phyloP scores from a whole-genome alignment of 2,888 invertebrate species.

The Sphaerophoria taeniata region DNA sequence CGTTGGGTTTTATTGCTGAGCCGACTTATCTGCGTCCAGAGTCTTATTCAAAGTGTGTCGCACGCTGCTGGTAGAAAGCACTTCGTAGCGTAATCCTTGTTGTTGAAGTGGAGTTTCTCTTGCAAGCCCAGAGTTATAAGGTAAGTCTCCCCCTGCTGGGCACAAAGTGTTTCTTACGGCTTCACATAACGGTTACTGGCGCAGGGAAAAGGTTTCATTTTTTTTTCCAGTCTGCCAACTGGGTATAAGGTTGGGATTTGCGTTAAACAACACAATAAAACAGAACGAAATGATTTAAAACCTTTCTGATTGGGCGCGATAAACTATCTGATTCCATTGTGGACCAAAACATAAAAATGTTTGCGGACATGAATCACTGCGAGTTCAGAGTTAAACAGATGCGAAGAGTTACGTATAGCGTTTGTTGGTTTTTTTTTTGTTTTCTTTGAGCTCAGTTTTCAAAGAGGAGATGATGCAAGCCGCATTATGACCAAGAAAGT shows the following conservation, averaged over 20 bases:
- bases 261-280: conserved; percentile 55
- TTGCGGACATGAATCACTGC: conserved; percentile 56
- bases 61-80: conserved; percentile 67
- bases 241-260: conserved; percentile 36
- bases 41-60: conserved; percentile 72
- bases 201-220: conserved; percentile 62
- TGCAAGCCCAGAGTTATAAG: conserved; percentile 16
- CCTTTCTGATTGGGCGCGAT: conserved; percentile 71
- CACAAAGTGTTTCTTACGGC: conserved; percentile 69
- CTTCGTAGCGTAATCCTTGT: conserved; percentile 66
- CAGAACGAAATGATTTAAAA: conserved; percentile 73
- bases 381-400: conserved; percentile 54
- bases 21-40: conserved; percentile 62
- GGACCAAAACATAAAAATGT: conserved; percentile 63
- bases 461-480: neutral
- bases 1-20: conserved; percentile 2
- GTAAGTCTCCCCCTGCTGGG: conserved; percentile 61
- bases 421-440: conserved; percentile 2
- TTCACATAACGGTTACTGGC: conserved; percentile 38
- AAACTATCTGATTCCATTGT: conserved; percentile 74
- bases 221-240: conserved; percentile 46
- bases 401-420: conserved; percentile 61
- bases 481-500: too few species aligned
- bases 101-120: conserved; percentile 67
- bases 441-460: conserved; percentile 48